Evolutionary conservation across 2,888 invertebrate species (phyloP), one percentile per base, ranked within the genome.

Genomic region (Oscheius sp.): DNA sequence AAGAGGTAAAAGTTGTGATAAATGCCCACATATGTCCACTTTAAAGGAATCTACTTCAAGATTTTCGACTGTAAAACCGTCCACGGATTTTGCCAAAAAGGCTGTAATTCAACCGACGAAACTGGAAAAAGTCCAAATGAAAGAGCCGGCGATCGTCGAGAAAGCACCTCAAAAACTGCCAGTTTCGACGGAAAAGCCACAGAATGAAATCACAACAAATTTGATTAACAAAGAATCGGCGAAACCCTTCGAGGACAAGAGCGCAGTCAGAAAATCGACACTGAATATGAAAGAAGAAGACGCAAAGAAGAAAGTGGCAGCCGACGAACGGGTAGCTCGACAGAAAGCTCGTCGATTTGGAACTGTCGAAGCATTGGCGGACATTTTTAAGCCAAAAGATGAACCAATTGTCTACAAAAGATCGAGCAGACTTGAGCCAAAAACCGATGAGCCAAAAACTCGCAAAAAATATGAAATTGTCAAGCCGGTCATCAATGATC

Each of bases 231-330:
- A 35, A 9, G 35, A 35, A 35, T 5, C 23, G 16, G 7, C 21
- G 56, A 56, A 69, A 27, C 7, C 21, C 12, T 23, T 72, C 53
- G 83, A 85, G 72, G 87, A 87, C 79, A 87, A 87, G 69, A 81
- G 84, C 1, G 76, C 82, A 1, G 71, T 80, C 25, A 74, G 87
- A 21, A 87, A 87, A 72, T 85, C 86, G 5, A 77, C 80, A 2
- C 64, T 85, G 21, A 87, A 87, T 68, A 87, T 87, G 87, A 83
- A 76, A 21, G 84, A 77, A 7, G 85, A 84, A 56, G 87, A 87
- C 46, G 83, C 84, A 25, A 79, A 80, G 74, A 80, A 74, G 69
- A 82, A 83, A 70, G 84, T 78, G n/a, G 79, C 81, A 55, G 76
- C 70, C 2, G 79, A 82, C 61, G 84, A 83, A 82, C 83, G 86